These are phyloP conservation scores for Hypomecis punctinalis DNA, from an alignment of 2,888 invertebrate species.

Conservation along the genomic window DNA sequence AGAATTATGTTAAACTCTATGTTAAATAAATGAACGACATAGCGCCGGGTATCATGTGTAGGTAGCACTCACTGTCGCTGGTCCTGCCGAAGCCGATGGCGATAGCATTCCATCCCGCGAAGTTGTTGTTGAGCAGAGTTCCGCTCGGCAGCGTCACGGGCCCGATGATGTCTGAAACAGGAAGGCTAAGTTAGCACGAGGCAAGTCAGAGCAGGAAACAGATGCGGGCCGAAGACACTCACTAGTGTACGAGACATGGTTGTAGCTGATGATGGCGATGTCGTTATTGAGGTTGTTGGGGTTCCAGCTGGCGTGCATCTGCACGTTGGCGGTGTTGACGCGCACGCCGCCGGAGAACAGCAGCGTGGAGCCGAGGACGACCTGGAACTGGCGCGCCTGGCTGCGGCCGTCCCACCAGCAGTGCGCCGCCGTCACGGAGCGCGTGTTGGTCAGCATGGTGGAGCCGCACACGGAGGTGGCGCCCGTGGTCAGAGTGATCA, in stretches of 20 bases:
- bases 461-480: slow-evolving; percentile 52
- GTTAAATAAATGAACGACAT: too few species aligned
- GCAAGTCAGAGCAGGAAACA: neutral
- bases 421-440: too few species aligned
- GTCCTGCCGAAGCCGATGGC: slow-evolving; percentile 66
- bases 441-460: slow-evolving; percentile 51
- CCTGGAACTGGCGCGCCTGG: too few species aligned
- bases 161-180: slow-evolving; percentile 53
- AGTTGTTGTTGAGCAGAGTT: slow-evolving; percentile 46
- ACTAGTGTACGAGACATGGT: slow-evolving; percentile 50
- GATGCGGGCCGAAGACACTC: slow-evolving; percentile 19
- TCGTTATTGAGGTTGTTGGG: slow-evolving; percentile 48
- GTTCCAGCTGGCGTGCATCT: slow-evolving; percentile 47
- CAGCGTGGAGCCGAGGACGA: slow-evolving; percentile 54
- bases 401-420: too few species aligned
- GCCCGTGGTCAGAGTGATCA: slow-evolving; percentile 51
- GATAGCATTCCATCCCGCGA: slow-evolving; percentile 51
- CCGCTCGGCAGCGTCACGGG: slow-evolving; percentile 54
- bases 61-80: slow-evolving; percentile 57
- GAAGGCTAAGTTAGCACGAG: slow-evolving; percentile 15
- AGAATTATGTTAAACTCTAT: too few species aligned
- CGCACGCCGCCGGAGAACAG: slow-evolving; percentile 54
- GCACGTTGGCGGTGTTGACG: slow-evolving; percentile 46
- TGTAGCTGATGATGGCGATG: slow-evolving; percentile 45
- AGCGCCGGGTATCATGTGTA: too few species aligned